Base-by-base conservation (phyloP, 1,140 invertebrate genomes). In the Contarinia nasturtii region DNA sequence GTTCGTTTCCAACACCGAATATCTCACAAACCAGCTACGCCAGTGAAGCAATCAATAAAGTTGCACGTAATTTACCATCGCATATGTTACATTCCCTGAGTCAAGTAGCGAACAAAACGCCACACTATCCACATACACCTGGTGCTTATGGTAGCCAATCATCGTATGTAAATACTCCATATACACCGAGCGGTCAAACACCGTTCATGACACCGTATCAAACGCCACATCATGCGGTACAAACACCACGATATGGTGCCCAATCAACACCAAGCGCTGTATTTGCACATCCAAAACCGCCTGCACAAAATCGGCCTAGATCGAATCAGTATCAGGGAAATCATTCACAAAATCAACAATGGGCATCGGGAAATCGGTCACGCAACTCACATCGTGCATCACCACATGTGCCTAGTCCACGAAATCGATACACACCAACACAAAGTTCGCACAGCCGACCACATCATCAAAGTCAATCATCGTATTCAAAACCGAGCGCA, bases 121-220 rank as follows among this genome's bases (percentile, higher is more conserved):
- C 78, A 0, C 76, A 77, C 53, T 74, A 76, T 61, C 74, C 72
- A 5, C 76, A 73, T 49, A 79, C 75, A 1, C 76, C 75, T 21
- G 73, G 70, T 34, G 73, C 69, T 34, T 67, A 67, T 48, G 59
- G 57, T 49, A 10, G 27, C 3, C 57, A 61, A 43, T 67, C 59
- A 20, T 66, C 64, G 27, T 74, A 73, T 57, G 67, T 74, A 15
- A 73, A 74, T 54, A 76, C 73, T 14, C 86, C 86, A 0, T 89
- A 90, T 55, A 89, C 86, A 14, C 87, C 87, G 1, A 87, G 84
- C 46, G 86, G 85, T 0, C 86, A 89, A 59, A 90, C 86, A 0
- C 87, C 87, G 0, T 89, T 84, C 64, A 85, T 91, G 79, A 90
- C 87, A 0, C 86, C 86, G 0, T 89, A 86, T 57, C 77, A 77